Evolutionary conservation across 2,113 vertebrate species (phyloP).

Genomic region (Craseonycteris thonglongyai): DNA sequence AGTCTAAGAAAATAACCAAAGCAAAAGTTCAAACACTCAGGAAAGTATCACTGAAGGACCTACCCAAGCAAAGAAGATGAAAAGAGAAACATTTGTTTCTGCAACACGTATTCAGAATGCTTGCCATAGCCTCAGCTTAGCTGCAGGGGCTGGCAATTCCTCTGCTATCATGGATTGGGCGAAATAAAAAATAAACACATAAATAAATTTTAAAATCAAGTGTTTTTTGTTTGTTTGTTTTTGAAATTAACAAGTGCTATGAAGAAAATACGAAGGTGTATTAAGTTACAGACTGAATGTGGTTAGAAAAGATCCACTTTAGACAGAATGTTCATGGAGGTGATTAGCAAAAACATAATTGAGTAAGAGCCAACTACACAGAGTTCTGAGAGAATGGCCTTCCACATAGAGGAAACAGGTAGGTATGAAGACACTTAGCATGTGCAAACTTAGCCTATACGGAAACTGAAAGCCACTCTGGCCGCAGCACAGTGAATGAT

Average conservation of each 20-base stretch:
- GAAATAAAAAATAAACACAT: not conserved
- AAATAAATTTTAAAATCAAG: not conserved
- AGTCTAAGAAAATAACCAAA: slow-evolving; percentile 24
- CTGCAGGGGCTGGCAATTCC: not conserved
- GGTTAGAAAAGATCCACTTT: not conserved
- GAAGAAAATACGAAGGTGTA: not conserved
- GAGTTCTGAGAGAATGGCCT: not conserved
- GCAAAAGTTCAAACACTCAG: not conserved
- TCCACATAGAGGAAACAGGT: not conserved
- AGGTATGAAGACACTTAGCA: not conserved
- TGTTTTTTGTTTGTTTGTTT: not conserved
- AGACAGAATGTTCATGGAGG: not conserved
- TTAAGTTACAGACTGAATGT: not conserved
- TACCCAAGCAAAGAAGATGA: not conserved
- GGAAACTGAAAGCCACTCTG: not conserved
- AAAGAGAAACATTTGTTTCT: not conserved
- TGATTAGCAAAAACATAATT: not conserved
- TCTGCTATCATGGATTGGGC: not conserved
- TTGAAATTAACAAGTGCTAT: not conserved
- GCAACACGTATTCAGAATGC: not conserved
- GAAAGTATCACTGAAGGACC: not conserved
- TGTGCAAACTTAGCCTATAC: not conserved
- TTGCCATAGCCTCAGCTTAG: not conserved
- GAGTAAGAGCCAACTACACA: not conserved
- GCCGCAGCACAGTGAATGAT: not conserved